Conservation (phyloP, 2,888 invertebrate genomes). For the Plusia festucae region DNA sequence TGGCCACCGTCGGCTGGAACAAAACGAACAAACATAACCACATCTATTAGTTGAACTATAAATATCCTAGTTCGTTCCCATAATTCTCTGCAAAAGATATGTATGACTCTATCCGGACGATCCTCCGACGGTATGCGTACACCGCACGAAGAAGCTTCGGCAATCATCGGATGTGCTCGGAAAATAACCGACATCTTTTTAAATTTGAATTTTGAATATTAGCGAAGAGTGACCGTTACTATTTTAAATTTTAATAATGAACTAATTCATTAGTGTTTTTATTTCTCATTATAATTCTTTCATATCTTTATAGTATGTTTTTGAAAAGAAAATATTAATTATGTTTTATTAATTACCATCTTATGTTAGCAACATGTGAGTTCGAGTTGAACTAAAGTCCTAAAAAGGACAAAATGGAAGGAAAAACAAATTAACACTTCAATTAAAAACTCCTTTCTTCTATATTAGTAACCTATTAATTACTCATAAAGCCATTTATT, state of each 20-base stretch:
- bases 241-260: background rate
- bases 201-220: background rate
- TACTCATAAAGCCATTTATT: background rate
- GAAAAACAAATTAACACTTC: background rate
- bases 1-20: constrained; percentile 44
- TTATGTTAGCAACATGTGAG: background rate
- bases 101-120: constrained; percentile 70
- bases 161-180: constrained; percentile 8
- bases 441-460: constrained; percentile 7
- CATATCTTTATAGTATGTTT: background rate
- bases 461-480: constrained; percentile 8
- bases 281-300: background rate
- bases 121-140: constrained; percentile 51
- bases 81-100: constrained; percentile 71
- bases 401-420: constrained; percentile 1
- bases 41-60: constrained; percentile 71
- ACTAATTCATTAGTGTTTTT: background rate
- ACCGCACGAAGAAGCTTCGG: constrained; percentile 27
- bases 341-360: constrained; percentile 2
- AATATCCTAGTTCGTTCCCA: constrained; percentile 68
- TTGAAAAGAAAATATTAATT: constrained; percentile 1
- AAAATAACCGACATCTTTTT: background rate
- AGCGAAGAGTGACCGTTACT: background rate
- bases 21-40: constrained; percentile 53
- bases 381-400: background rate